Percentiles rank a stretch among this genome's conserved stretches.
These are phyloP conservation scores for Torymus aiolomorphi DNA, from an alignment of 2,888 invertebrate genomes.

Conservation along the genomic window DNA sequence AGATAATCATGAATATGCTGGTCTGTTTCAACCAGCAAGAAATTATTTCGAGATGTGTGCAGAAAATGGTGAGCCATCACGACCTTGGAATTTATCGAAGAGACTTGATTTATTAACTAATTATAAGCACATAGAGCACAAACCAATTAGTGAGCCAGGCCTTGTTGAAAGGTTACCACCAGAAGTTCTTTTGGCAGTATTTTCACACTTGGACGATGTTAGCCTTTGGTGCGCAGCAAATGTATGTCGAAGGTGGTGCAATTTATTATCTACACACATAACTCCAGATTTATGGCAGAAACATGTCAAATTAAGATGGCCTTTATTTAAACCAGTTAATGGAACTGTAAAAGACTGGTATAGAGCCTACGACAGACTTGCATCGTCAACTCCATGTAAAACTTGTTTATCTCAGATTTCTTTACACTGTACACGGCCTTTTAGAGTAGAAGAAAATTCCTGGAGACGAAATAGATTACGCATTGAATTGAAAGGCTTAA, in stretches of 20 bases:
- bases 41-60: constrained; percentile 60
- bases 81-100: constrained; percentile 79
- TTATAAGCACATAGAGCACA: constrained; percentile 72
- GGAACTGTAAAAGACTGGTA: constrained; percentile 87
- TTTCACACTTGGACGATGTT: constrained; percentile 93
- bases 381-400: constrained; percentile 81
- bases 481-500: constrained; percentile 84
- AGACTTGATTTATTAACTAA: constrained; percentile 80
- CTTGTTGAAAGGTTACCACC: constrained; percentile 84
- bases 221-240: constrained; percentile 92
- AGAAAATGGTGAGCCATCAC: constrained; percentile 73
- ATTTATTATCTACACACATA: constrained; percentile 87
- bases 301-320: constrained; percentile 89
- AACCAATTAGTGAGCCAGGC: constrained; percentile 77
- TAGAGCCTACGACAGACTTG: constrained; percentile 80
- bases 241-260: constrained; percentile 91
- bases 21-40: constrained; percentile 48
- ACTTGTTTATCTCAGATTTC: constrained; percentile 92
- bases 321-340: constrained; percentile 85
- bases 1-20: constrained; percentile 43
- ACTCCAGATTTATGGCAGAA: constrained; percentile 88
- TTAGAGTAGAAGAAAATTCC: constrained; percentile 83
- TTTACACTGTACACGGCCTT: constrained; percentile 78
- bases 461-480: constrained; percentile 89
- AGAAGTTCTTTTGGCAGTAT: constrained; percentile 90